Evolutionary conservation across 23 tunicate genomes (phyloP).

Genomic region (Halocynthia roretzi): DNA sequence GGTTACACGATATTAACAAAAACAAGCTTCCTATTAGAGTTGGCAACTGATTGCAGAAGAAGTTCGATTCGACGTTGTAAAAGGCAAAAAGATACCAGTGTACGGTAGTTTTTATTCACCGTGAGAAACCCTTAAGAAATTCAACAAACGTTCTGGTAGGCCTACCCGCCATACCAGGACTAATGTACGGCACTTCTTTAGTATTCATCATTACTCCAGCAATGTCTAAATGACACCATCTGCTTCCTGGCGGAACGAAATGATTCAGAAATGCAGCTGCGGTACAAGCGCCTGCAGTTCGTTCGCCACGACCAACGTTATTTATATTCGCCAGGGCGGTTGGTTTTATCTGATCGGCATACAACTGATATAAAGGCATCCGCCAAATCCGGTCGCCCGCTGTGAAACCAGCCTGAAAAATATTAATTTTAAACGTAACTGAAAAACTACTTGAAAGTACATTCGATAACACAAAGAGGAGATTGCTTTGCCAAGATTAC

Average conservation of each 20-base stretch:
- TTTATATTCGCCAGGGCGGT: constrained; percentile 81
- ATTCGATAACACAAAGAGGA: too few species aligned
- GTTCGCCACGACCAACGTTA: constrained; percentile 76
- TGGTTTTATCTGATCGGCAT: constrained; percentile 63
- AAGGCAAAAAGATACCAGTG: too few species aligned
- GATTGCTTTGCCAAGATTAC: too few species aligned
- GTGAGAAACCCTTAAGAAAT: constrained; percentile 3
- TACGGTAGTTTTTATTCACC: too few species aligned
- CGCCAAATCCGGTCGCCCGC: constrained; percentile 94
- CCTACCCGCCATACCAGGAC: constrained; percentile 81
- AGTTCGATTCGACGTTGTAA: too few species aligned
- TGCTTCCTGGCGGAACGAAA: constrained; percentile 40
- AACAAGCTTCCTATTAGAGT: too few species aligned
- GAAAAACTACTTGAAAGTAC: too few species aligned
- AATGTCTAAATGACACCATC: constrained; percentile 87
- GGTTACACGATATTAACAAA: too few species aligned
- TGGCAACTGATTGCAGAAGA: too few species aligned
- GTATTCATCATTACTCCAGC: constrained; percentile 87
- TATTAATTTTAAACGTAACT: too few species aligned
- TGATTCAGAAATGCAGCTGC: constrained; percentile 84
- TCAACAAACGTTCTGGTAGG: constrained; percentile 73
- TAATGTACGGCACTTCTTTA: constrained; percentile 51
- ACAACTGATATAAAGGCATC: constrained; percentile 77
- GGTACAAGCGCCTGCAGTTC: constrained; percentile 75
- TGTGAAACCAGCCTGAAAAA: constrained; percentile 40